Base-by-base conservation (phyloP, 1,140 invertebrate species). In the Magallana gigas region DNA sequence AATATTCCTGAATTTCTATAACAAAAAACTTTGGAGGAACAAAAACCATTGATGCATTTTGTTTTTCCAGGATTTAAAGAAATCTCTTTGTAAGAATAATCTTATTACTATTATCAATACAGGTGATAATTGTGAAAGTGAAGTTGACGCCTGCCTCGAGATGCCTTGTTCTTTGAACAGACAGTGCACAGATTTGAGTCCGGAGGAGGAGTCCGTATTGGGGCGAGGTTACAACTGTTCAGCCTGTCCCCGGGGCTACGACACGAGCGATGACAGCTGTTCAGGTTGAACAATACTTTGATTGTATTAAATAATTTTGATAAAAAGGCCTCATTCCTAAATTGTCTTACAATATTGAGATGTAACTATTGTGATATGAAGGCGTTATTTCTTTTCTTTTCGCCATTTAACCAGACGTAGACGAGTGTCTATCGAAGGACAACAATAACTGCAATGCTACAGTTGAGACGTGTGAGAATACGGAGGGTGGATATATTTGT, bases 91-190 rank as follows among this genome's bases (percentile, higher is more conserved):
- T 23, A 23, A 23, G 1, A 23, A 23, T 23, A 23, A 1, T 23
- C 23, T 23, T 23, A 1, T 48, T 48, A 4, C 36, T 48, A 0
- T 48, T 48, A 23, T 23, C 5, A 48, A 48, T 48, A 5, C 14
- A 89, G 88, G 88, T 16, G 16, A 29, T 14, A 71, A 89, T 16
- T 89, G 88, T 90, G 84, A 88, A 29, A 76, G 14, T 1, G 84
- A 90, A 18, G 8, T 68, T 71, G 82, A 90, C 83, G 89, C 85
- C 5, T 90, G 89, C 57, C 16, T 4, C 12, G 64, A 9, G 1
- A 23, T 62, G 1, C 80, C 80, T 0, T 90, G 88, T 56, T 64
- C 76, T 56, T 18, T 82, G 1, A 60, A 59, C 2, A 48, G 76
- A 36, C 59, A 82, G 0, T 89, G 88, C 58, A 76, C 57, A n/a